A percentile compares a stretch with the other conserved stretches of the same genome.
phyloP scores from a whole-genome alignment of 2,113 vertebrate species.

The Arvicanthis niloticus region DNA sequence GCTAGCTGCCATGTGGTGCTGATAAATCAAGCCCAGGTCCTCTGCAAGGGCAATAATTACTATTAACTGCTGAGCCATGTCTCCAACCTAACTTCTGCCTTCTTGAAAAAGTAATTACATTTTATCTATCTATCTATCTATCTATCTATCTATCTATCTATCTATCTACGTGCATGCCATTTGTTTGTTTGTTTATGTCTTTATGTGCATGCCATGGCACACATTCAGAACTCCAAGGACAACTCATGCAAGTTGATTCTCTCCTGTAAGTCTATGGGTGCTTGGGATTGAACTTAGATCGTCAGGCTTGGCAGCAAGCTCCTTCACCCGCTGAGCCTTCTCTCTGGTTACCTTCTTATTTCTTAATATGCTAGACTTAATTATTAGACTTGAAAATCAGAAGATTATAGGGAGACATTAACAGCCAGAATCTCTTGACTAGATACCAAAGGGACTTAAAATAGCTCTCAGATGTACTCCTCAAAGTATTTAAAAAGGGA shows the following conservation, averaged over 20 bases:
- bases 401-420: conserved; percentile 23
- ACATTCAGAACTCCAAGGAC: neutral
- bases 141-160: too few species aligned
- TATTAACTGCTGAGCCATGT: neutral
- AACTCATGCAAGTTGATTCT: neutral
- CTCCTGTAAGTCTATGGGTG: neutral
- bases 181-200: neutral
- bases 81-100: neutral
- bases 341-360: neutral
- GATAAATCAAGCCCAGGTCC: neutral
- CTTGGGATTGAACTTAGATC: neutral
- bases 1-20: neutral
- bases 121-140: neutral
- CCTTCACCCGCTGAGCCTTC: neutral
- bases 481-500: conserved; percentile 54
- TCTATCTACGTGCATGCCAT: too few species aligned
- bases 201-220: neutral
- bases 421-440: neutral
- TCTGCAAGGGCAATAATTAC: neutral
- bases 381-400: conserved; percentile 4
- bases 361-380: neutral
- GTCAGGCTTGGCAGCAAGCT: neutral
- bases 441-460: neutral
- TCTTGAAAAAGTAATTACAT: neutral
- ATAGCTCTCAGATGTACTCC: neutral